Percentiles rank a stretch among this genome's conserved stretches.
Evolutionary conservation across 2,113 vertebrate genomes (phyloP).

Genomic region (Tragulus kanchil): DNA sequence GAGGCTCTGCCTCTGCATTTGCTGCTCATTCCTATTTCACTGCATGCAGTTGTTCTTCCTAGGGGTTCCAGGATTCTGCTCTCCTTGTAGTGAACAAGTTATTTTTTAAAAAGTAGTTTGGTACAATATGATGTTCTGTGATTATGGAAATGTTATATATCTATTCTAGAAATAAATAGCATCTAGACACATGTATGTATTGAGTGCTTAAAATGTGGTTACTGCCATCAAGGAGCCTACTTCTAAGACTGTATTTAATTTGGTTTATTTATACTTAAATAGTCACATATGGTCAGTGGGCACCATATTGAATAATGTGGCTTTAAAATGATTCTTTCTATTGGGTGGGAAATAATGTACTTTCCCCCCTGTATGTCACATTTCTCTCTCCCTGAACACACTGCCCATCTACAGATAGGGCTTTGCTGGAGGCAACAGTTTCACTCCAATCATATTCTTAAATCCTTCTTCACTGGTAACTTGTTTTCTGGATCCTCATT

Average conservation of each 20-base stretch:
- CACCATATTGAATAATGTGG: not conserved
- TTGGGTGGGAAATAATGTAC: not conserved
- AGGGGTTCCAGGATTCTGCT: not conserved
- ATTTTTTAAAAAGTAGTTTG: not conserved
- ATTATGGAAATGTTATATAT: not conserved
- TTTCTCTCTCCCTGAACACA: not conserved
- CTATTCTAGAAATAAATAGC: not conserved
- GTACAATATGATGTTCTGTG: not conserved
- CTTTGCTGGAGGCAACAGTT: not conserved
- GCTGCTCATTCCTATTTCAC: not conserved
- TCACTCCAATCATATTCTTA: not conserved
- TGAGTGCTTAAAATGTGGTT: not conserved
- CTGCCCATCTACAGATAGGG: accelerated
- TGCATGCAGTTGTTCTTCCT: not conserved
- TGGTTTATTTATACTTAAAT: not conserved
- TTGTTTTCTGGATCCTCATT: not conserved
- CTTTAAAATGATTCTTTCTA: not conserved
- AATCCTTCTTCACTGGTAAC: not conserved
- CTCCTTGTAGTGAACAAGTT: not conserved
- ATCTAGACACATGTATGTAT: not conserved
- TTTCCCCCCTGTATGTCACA: not conserved
- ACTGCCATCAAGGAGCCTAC: not conserved
- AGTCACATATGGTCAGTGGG: not conserved
- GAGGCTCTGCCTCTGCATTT: not conserved
- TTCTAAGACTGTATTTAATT: not conserved